A percentile compares a stretch with the other conserved stretches of the same genome.
Evolutionary conservation across 2,113 vertebrate genomes (phyloP).

Genomic region (Seriola aureovittata): DNA sequence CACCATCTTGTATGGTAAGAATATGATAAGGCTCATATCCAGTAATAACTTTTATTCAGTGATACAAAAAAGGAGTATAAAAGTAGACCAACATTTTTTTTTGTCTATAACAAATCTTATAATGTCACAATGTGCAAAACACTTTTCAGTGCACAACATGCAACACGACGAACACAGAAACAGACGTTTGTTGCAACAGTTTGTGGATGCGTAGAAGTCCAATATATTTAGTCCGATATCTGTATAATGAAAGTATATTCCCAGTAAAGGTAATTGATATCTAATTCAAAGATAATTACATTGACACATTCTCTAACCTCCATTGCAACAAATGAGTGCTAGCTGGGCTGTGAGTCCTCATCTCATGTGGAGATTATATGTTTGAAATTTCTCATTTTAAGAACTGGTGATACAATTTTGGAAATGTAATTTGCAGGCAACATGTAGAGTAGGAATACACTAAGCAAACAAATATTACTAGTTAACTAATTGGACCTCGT

Average conservation of each 20-base stretch:
- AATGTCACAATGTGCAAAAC: neutral
- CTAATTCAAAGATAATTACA: too few relatives aligned
- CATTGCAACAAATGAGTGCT: too few relatives aligned
- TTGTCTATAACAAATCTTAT: neutral
- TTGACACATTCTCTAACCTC: too few relatives aligned
- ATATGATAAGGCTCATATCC: neutral
- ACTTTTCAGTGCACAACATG: too few relatives aligned
- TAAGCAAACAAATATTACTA: neutral
- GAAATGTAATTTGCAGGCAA: neutral
- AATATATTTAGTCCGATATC: too few relatives aligned
- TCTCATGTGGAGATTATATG: neutral
- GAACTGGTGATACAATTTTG: neutral
- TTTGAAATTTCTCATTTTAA: neutral
- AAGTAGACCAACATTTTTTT: too few relatives aligned
- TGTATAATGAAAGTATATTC: too few relatives aligned
- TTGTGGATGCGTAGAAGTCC: too few relatives aligned
- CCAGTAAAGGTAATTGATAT: too few relatives aligned
- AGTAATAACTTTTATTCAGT: neutral
- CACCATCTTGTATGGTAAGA: too few relatives aligned
- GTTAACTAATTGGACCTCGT: neutral
- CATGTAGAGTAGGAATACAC: neutral
- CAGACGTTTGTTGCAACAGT: neutral
- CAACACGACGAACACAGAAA: neutral
- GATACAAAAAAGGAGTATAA: too few relatives aligned
- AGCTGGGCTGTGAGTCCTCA: too few relatives aligned